Evolutionary conservation across 2,113 vertebrate genomes (phyloP).

Genomic region (Penelope pileata): DNA sequence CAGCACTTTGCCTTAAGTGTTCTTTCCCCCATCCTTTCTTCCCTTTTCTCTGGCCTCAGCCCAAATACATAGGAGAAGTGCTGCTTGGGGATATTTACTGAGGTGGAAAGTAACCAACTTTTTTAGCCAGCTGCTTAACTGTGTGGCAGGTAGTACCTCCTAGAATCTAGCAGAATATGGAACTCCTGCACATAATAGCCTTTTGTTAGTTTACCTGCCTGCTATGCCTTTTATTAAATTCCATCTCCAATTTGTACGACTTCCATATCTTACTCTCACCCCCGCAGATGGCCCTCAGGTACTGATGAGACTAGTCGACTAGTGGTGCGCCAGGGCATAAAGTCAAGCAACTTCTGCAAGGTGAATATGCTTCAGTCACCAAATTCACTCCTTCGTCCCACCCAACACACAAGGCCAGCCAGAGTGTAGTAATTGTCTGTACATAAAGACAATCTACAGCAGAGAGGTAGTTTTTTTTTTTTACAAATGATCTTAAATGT

Average conservation of each 20-base stretch:
- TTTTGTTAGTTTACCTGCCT: background rate
- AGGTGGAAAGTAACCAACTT: background rate
- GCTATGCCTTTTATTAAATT: background rate
- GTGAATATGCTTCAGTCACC: background rate
- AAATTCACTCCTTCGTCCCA: background rate
- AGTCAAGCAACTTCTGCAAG: background rate
- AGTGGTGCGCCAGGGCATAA: background rate
- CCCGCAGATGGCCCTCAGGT: background rate
- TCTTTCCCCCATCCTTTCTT: background rate
- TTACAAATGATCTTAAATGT: background rate
- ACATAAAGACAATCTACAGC: background rate
- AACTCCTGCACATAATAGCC: background rate
- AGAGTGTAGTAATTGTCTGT: background rate
- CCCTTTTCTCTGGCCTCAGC: background rate
- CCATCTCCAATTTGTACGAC: background rate
- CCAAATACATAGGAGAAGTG: background rate
- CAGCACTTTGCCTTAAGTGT: background rate
- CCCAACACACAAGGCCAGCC: background rate
- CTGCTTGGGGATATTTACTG: background rate
- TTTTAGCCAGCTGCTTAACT: background rate
- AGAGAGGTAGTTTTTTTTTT: background rate
- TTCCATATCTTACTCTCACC: background rate
- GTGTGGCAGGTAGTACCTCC: background rate
- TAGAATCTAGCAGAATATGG: background rate
- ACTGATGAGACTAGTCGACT: background rate